These are phyloP conservation scores for Helicoverpa zea DNA, from an alignment of 1,140 invertebrate species.

Conservation along the genomic window DNA sequence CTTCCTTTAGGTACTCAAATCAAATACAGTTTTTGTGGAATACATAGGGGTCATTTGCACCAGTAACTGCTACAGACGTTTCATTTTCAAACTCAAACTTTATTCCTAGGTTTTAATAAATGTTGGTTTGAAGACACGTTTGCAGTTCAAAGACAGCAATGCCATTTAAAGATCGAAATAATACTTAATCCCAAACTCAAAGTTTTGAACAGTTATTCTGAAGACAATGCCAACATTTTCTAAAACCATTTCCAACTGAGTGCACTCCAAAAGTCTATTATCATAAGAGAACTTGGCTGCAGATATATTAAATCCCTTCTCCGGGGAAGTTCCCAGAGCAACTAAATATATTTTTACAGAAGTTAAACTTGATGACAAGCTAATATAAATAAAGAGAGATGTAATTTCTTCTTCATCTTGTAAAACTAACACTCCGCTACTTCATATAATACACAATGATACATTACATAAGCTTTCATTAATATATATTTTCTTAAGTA, in stretches of 20 bases:
- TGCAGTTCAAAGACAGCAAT: neutral
- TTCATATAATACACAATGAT: too few relatives aligned
- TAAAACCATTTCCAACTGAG: slow-evolving; percentile 38
- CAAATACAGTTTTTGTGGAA: too few relatives aligned
- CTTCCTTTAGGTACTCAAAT: too few relatives aligned
- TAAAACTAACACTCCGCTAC: too few relatives aligned
- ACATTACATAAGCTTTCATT: too few relatives aligned
- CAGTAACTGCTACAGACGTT: too few relatives aligned
- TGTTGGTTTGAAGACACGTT: neutral
- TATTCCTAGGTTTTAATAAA: too few relatives aligned
- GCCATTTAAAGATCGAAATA: slow-evolving; percentile 12
- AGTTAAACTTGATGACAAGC: neutral
- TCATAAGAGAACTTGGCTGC: slow-evolving; percentile 44
- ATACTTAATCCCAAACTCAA: slow-evolving; percentile 12
- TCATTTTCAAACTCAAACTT: too few relatives aligned
- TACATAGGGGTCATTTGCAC: too few relatives aligned
- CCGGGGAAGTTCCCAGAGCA: neutral
- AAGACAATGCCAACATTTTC: slow-evolving; percentile 40
- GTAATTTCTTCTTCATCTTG: neutral
- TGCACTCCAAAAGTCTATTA: slow-evolving; percentile 48
- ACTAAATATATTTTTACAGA: slow-evolving; percentile 7
- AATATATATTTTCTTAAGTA: too few relatives aligned
- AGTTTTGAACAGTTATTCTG: slow-evolving; percentile 18
- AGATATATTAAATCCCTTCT: slow-evolving; percentile 44
- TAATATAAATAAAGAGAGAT: neutral